These are phyloP conservation scores for Amphipoea lucens DNA, from an alignment of 2,888 invertebrate species.

Conservation along the genomic window DNA sequence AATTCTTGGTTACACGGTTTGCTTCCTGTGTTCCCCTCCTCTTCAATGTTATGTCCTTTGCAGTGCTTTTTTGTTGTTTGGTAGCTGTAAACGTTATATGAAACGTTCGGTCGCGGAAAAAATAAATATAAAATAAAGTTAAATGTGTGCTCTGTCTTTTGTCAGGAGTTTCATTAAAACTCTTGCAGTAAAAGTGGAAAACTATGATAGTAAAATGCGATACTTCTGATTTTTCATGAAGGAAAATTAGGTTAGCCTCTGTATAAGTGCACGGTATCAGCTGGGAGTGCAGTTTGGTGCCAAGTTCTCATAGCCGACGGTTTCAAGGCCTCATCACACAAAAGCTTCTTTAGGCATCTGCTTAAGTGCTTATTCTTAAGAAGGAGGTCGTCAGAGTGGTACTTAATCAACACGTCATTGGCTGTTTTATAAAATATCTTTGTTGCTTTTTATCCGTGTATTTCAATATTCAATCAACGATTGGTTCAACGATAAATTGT, in stretches of 20 bases:
- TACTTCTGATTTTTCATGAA: slow-evolving; percentile 25
- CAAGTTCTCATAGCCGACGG: slow-evolving; percentile 64
- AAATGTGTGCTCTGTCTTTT: slow-evolving; percentile 4
- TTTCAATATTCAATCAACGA: background rate
- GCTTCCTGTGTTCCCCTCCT: slow-evolving; percentile 44
- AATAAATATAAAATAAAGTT: background rate
- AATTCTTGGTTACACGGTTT: slow-evolving; percentile 59
- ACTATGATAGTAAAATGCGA: slow-evolving; percentile 17
- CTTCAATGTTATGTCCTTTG: slow-evolving; percentile 48
- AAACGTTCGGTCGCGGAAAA: slow-evolving; percentile 5
- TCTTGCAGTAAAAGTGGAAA: slow-evolving; percentile 12
- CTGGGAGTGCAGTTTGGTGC: slow-evolving; percentile 61
- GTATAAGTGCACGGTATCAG: slow-evolving; percentile 51
- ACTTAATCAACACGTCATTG: slow-evolving; percentile 58
- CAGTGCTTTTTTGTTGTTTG: slow-evolving; percentile 18
- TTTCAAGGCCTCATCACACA: slow-evolving; percentile 71
- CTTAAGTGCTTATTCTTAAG: slow-evolving; percentile 69
- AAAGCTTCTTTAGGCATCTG: slow-evolving; percentile 70
- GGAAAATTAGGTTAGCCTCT: slow-evolving; percentile 60
- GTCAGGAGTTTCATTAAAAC: slow-evolving; percentile 32
- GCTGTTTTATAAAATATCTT: slow-evolving; percentile 27
- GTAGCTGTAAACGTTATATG: slow-evolving; percentile 18
- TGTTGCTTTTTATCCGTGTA: background rate
- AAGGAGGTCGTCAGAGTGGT: slow-evolving; percentile 67
- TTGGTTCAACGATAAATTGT: background rate